phyloP scores from a whole-genome alignment of 2,888 invertebrate species.

The Parnassius mnemosyne region DNA sequence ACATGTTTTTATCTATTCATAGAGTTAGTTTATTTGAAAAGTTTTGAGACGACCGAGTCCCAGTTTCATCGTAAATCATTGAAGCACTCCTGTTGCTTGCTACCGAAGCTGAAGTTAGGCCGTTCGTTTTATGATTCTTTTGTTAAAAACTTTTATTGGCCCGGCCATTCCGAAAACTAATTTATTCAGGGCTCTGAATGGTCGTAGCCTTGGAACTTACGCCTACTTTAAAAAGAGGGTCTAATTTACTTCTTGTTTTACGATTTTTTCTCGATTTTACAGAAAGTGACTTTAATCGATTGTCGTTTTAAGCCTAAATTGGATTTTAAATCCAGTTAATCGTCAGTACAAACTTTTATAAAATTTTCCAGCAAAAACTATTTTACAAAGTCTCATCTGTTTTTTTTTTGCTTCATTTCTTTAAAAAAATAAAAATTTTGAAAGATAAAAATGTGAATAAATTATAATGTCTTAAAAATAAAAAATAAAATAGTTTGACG shows the following conservation, averaged over 20 bases:
- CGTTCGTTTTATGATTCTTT: constrained; percentile 78
- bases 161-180: constrained; percentile 73
- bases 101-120: constrained; percentile 67
- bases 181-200: constrained; percentile 72
- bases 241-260: constrained; percentile 59
- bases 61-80: constrained; percentile 71
- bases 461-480: too few relatives aligned
- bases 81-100: constrained; percentile 70
- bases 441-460: too few relatives aligned
- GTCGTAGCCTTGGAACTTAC: constrained; percentile 63
- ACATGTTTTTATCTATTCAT: constrained; percentile 69
- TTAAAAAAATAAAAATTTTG: too few relatives aligned
- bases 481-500: too few relatives aligned
- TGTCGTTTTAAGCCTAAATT: constrained; percentile 25
- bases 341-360: too few relatives aligned
- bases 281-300: constrained; percentile 29
- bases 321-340: too few relatives aligned
- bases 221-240: constrained; percentile 54
- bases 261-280: constrained; percentile 45
- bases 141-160: constrained; percentile 80
- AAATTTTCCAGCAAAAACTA: too few relatives aligned
- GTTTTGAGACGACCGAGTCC: constrained; percentile 67
- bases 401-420: too few relatives aligned
- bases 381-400: too few relatives aligned
- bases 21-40: constrained; percentile 69